phyloP scores from a whole-genome alignment of 1,140 invertebrate species.

The Hormaphis cornu region DNA sequence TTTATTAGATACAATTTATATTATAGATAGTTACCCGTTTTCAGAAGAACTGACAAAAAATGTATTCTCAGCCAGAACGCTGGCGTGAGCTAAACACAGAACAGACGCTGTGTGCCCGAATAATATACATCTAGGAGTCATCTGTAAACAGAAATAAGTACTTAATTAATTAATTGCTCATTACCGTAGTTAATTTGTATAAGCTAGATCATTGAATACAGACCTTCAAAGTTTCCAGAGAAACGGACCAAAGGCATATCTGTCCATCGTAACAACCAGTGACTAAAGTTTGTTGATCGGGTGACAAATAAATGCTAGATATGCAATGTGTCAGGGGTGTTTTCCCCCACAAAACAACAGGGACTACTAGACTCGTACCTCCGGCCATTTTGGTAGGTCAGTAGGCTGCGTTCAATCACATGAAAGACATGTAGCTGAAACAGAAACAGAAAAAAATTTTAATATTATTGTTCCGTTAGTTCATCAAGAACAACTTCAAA shows the following conservation, averaged over 20 bases:
- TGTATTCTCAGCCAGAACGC: constrained; percentile 63
- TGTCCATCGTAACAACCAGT: constrained; percentile 98
- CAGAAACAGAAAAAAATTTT: no score
- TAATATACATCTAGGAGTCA: constrained; percentile 87
- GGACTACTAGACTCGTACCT: constrained; percentile 84
- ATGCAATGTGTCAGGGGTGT: constrained; percentile 93
- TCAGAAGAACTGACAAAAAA: constrained; percentile 91
- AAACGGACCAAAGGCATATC: constrained; percentile 92
- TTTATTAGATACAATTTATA: neutral
- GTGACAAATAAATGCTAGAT: constrained; percentile 82
- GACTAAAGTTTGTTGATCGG: constrained; percentile 83
- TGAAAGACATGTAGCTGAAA: no score
- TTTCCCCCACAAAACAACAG: constrained; percentile 93
- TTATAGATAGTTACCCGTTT: constrained; percentile 66
- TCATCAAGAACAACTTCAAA: no score
- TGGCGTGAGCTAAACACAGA: constrained; percentile 71
- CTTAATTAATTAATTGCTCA: neutral
- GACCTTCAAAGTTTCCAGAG: constrained; percentile 63
- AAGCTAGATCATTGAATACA: neutral
- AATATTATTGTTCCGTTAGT: no score
- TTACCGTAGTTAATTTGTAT: neutral
- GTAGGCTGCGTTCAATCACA: no score
- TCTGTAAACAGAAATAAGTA: constrained; percentile 48
- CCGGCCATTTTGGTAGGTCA: constrained; percentile 55
- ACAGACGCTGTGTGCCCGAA: constrained; percentile 92